Conservation (phyloP, 2,113 vertebrate species). For the Patagioenas fasciata region DNA sequence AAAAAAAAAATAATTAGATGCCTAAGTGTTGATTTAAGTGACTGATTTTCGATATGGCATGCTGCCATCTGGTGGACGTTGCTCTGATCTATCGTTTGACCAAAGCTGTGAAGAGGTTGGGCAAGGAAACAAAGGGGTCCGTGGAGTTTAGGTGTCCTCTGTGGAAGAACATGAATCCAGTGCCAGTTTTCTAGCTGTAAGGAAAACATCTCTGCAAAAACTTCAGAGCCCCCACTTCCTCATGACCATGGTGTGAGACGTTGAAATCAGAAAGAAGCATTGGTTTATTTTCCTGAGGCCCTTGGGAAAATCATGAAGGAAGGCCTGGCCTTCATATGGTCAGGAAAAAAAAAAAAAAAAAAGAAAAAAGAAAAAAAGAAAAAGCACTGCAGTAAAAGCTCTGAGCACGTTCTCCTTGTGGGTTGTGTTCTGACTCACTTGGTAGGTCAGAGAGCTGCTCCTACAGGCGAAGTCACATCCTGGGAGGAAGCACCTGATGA, state of each 20-base stretch:
- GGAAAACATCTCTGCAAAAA: not conserved
- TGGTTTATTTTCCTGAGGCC: not conserved
- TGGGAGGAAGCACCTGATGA: not conserved
- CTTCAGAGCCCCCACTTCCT: not conserved
- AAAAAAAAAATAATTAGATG: not conserved
- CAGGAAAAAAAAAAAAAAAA: not conserved
- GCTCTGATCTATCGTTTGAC: not conserved
- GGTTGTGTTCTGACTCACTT: not conserved
- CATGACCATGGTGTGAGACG: not conserved
- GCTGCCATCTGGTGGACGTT: slow-evolving; percentile 66
- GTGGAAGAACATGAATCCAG: fast-evolving
- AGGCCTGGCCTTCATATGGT: not conserved
- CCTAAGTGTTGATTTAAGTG: slow-evolving; percentile 56
- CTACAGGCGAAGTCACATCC: fast-evolving
- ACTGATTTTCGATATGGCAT: slow-evolving; percentile 67
- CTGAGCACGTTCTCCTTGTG: not conserved
- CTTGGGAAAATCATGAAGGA: not conserved
- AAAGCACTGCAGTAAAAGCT: not conserved
- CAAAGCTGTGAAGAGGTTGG: not conserved
- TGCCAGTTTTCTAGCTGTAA: not conserved
- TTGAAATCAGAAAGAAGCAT: not conserved
- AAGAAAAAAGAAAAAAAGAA: no score
- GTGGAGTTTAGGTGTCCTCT: not conserved
- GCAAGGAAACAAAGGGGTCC: not conserved
- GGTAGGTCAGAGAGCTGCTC: not conserved